Base-by-base conservation (phyloP, 2,113 vertebrate species). In the Spea bombifrons region DNA sequence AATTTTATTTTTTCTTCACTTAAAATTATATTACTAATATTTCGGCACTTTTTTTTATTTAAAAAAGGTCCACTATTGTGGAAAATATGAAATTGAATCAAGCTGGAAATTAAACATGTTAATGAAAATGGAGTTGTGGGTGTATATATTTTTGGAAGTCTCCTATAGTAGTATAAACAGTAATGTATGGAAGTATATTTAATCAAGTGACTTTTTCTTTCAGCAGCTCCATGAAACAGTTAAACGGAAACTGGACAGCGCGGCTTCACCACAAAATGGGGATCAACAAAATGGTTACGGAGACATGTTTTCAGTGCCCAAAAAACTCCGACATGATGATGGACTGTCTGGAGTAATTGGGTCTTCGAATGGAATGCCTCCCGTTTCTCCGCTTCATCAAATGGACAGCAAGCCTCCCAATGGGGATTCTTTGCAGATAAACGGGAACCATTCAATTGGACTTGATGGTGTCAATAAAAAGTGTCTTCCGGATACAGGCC, bases 171-270 rank as follows among this genome's bases (percentile, higher is more conserved):
- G 2, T 30, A 30, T 30, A 30, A 30, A 30, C 30, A 30, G 30
- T 30, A 30, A 30, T 30, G 30, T 30, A 30, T 30, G 30, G 30
- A 30, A 30, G 30, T 30, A 30, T 30, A 30, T 30, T 30, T 30
- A 30, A 30, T 30, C 30, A 9, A 13, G 53, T 8, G 73, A 45
- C 16, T 15, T 15, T 85, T 73, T 83, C 63, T 88, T 86, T 73
- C 81, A 96, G 94, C 90, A 95, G 90, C 90, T 96, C 52, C 94
- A 97, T 81, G 96, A 99, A 84, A 92, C 95, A 0, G 95, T 99
- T 83, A 98, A 98, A 90, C 94, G 95, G 89, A 98, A 96, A 84
- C 84, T 95, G 8, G 96, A 96, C 80, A 95, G 85, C 1, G 88
- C 92, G 3, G 67, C 94, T 71, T 96, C 97, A 57, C 94, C 96